Evolutionary conservation across 2,113 vertebrate genomes (phyloP), one percentile per base, ranked within the genome.

Genomic region (Copsychus sechellarum): DNA sequence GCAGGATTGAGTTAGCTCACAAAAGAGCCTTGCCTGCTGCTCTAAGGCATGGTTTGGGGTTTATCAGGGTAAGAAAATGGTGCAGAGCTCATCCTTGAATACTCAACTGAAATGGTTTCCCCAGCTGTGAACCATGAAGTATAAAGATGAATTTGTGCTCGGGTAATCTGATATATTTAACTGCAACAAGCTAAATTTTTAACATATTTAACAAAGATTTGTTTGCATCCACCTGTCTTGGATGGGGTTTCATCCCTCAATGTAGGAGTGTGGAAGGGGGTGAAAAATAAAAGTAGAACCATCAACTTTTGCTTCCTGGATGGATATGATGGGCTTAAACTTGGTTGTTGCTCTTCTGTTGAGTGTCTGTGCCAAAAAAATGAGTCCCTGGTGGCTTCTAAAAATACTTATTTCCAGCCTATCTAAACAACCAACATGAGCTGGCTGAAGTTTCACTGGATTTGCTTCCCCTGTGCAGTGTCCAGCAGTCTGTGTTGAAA

Each of bases 401-500:
- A 86, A 97, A 97, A 91, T 82, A 81, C 29, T 29, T 77, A 50
- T 94, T 81, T 64, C 36, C 47, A 70, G 43, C 28, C 74, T 62
- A n/a, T 95, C 73, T 84, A 57, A 82, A 82, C 53, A 84, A 73
- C 31, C 45, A 88, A 0, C 10, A 31, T 60, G 25, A 85, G 50
- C 26, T 70, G 10, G 5, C 70, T 91, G 12, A 83, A 74, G 31
- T 84, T 92, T 88, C 51, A 34, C n/a, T 92, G 84, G 28, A 28
- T 81, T 92, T 88, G 11, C 42, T 67, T 76, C 28, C 8, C 38
- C 16, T 20, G 6, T 12, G 8, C 96, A 99, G 99, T 60, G 98
- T 97, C 84, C 98, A 98, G 89, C 98, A 99, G 90, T 97, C 98
- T 51, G 93, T 98, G 33, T 96, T 96, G 95, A 98, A 98, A 94